These are phyloP conservation scores for Drosophila anomalata DNA, from an alignment of 2,888 invertebrate genomes.

Conservation along the genomic window DNA sequence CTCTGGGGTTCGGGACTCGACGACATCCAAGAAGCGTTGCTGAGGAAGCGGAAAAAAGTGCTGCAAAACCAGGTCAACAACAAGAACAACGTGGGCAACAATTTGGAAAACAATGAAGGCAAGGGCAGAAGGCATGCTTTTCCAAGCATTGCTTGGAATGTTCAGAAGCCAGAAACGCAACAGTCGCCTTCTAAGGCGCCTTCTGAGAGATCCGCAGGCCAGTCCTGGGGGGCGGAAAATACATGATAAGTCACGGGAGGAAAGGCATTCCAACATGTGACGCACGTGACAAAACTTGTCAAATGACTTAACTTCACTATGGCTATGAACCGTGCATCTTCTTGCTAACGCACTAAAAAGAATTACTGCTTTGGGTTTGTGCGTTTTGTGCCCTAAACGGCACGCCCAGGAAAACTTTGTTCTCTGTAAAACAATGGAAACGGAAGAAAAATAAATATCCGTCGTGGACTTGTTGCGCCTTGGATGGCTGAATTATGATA, in stretches of 20 bases:
- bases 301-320: conserved; percentile 73
- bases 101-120: conserved; percentile 70
- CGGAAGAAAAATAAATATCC: conserved; percentile 11
- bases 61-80: conserved; percentile 61
- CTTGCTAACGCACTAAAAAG: conserved; percentile 53
- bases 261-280: conserved; percentile 72
- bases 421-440: conserved; percentile 50
- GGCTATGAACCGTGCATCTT: conserved; percentile 54
- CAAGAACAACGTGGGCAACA: conserved; percentile 43
- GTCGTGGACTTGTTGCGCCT: conserved; percentile 39
- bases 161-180: conserved; percentile 49
- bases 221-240: neutral
- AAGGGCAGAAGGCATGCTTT: conserved; percentile 52
- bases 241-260: conserved; percentile 1
- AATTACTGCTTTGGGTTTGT: conserved; percentile 23
- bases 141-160: conserved; percentile 66
- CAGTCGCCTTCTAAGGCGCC: conserved; percentile 7
- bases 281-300: conserved; percentile 79
- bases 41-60: conserved; percentile 39
- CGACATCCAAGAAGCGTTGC: conserved; percentile 37
- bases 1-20: conserved; percentile 23
- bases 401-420: conserved; percentile 54
- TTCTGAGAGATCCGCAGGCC: neutral
- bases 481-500: conserved; percentile 37
- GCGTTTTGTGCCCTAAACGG: conserved; percentile 48